phyloP scores from a whole-genome alignment of 64 coral and sea anemone species.

The Montipora efflorescens region DNA sequence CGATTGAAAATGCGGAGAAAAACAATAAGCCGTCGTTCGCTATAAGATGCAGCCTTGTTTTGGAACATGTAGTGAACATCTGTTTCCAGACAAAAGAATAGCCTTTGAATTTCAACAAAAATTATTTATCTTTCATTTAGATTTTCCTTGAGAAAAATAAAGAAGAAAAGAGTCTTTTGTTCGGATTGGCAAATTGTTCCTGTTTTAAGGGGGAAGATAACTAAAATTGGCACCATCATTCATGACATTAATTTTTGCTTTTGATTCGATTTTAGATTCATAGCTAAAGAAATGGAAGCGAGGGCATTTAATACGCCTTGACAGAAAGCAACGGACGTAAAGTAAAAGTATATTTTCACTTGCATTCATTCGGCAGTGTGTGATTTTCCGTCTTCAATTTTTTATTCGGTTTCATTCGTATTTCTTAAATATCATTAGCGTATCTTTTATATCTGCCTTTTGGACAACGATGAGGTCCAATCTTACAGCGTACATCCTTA shows the following conservation, averaged over 20 bases:
- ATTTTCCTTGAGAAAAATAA: conserved; percentile 4
- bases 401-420: conserved; percentile 17
- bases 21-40: background rate
- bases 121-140: conserved; percentile 57
- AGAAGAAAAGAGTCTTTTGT: background rate
- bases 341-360: no score
- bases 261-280: background rate
- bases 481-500: background rate
- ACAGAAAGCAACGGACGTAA: background rate
- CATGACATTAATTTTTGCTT: background rate
- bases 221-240: background rate
- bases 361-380: no score
- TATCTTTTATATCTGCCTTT: background rate
- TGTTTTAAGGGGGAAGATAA: background rate
- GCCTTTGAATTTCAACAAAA: conserved; percentile 30
- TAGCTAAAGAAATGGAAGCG: background rate
- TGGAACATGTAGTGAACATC: conserved; percentile 28
- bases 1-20: background rate
- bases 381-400: background rate
- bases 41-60: conserved; percentile 24
- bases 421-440: conserved; percentile 42
- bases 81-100: conserved; percentile 33
- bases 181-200: background rate
- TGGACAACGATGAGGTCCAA: background rate
- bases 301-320: no score